Evolutionary conservation across 2,888 invertebrate species (phyloP), one percentile per base, ranked within the genome.

Genomic region (Oithona nana): DNA sequence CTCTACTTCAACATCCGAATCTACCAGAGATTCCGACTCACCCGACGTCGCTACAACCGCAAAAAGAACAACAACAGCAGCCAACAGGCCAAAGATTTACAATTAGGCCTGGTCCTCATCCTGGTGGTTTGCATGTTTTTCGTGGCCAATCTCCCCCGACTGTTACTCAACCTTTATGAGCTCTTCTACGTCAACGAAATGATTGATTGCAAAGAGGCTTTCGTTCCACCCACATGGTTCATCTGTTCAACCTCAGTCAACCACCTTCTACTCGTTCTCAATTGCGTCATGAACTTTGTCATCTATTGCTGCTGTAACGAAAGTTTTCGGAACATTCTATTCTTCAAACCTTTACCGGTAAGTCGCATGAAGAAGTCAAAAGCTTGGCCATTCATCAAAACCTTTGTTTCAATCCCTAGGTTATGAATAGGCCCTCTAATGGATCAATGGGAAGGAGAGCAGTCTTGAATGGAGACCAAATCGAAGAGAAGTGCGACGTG

Each of bases 1-100:
- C 22, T 59, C 24, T 59, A 49, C 50, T 59, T 59, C 59, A 59
- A 59, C 50, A 28, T 59, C 49, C 2, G 28, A 20, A 59, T 59
- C 28, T 59, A 59, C 49, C 24, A 28, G n/a, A 16, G 59, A 11
- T 28, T 59, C 13, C 48, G 22, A 13, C 48, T 20, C 8, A 59
- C 59, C n/a, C 22, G 59, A 28, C 24, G 49, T 22, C 59, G 59
- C 3, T 59, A 48, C 20, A 26, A 13, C n/a, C n/a, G n/a, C 6
- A 49, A 50, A 28, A 50, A 28, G 16, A 39, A 54, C 26, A 54
- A 26, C 26, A 54, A 26, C 26, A 24, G 24, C 11, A 24, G 24
- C 24, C 54, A n/a, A n/a, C 22, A 59, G 28, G 59, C 59, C 6
- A 59, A 59, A 28, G 59, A 59, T 26, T 50, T 59, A 20, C 59